Evolutionary conservation across 2,888 invertebrate genomes (phyloP).

Genomic region (Leptopilina myrica): DNA sequence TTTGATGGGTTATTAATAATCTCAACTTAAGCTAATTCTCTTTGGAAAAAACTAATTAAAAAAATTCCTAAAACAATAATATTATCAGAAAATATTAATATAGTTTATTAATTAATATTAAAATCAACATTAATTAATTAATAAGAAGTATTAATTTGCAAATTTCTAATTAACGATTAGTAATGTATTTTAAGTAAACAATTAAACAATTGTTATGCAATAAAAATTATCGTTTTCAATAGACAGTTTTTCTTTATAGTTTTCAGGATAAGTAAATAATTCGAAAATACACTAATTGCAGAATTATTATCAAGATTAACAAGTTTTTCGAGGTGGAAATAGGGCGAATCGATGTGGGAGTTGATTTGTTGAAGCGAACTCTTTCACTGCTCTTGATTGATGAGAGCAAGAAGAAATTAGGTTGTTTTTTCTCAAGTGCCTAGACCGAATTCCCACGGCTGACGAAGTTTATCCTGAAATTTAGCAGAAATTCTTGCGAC

Average conservation of each 20-base stretch:
- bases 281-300: background rate
- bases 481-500: constrained; percentile 11
- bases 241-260: background rate
- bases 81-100: no score
- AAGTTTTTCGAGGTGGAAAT: background rate
- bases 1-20: no score
- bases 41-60: no score
- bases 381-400: constrained; percentile 44
- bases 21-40: no score
- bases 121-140: no score
- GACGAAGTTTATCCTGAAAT: constrained; percentile 30
- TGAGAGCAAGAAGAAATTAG: constrained; percentile 42
- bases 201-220: no score
- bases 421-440: constrained; percentile 36
- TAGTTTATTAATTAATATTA: no score
- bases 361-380: constrained; percentile 1
- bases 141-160: no score
- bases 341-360: background rate
- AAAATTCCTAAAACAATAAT: no score
- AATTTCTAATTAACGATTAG: no score
- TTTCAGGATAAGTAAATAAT: background rate
- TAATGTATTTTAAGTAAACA: no score
- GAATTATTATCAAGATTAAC: constrained; percentile 5
- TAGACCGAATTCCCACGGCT: constrained; percentile 17
- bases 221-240: no score